Evolutionary conservation across 2,888 invertebrate species (phyloP).

Genomic region (Ectobius pallidus): DNA sequence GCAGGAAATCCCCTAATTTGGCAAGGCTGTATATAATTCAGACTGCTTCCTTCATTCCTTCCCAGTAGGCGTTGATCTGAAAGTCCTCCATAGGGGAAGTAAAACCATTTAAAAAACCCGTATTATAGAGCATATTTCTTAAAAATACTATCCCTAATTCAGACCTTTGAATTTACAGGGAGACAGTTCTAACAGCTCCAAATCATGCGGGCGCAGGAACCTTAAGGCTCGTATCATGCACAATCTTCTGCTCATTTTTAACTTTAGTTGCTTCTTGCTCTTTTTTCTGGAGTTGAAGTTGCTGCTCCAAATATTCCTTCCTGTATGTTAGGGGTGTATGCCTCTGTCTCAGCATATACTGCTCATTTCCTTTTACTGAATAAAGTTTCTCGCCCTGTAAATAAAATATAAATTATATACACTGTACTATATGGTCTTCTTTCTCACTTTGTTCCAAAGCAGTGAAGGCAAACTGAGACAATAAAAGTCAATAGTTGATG

Average conservation of each 20-base stretch:
- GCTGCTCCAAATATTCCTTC: conserved; percentile 66
- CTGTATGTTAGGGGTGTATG: conserved; percentile 68
- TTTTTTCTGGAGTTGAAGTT: neutral
- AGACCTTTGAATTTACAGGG: too few relatives aligned
- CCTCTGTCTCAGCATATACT: conserved; percentile 67
- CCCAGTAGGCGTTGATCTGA: too few relatives aligned
- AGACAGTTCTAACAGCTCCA: neutral
- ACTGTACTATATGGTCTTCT: too few relatives aligned
- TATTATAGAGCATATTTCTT: too few relatives aligned
- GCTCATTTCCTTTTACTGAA: conserved; percentile 72
- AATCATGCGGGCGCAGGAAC: neutral
- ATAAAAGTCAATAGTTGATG: too few relatives aligned
- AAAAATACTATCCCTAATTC: too few relatives aligned
- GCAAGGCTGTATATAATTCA: too few relatives aligned
- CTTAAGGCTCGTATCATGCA: neutral
- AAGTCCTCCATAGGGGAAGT: too few relatives aligned
- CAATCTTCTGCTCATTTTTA: neutral
- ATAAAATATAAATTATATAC: neutral
- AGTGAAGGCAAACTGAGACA: too few relatives aligned
- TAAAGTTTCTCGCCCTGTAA: conserved; percentile 64
- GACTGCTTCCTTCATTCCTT: too few relatives aligned
- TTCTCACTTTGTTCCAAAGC: too few relatives aligned
- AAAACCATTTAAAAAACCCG: too few relatives aligned
- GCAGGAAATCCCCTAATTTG: neutral
- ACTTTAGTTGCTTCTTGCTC: neutral